A percentile compares a stretch with the other conserved stretches of the same genome.
Conservation (phyloP, 2,113 vertebrate genomes). For the Aythya baeri region DNA sequence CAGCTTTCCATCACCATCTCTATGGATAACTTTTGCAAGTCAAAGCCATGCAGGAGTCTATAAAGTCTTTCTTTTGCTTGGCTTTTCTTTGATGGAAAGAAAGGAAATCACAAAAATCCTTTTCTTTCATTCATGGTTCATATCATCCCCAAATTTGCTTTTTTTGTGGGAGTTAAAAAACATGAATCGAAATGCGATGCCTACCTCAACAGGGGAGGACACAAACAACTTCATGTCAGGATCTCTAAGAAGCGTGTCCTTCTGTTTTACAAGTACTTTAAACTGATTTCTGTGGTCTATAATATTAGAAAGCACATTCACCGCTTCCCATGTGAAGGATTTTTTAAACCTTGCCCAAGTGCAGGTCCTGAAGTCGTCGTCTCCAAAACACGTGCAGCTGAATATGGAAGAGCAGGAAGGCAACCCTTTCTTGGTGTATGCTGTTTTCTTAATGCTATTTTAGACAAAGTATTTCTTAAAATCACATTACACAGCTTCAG, state of each 20-base stretch:
- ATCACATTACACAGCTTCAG: conserved; percentile 12
- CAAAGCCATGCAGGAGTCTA: not conserved
- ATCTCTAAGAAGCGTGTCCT: not conserved
- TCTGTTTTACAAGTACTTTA: not conserved
- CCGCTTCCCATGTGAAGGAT: not conserved
- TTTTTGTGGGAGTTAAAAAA: not conserved
- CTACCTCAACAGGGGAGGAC: not conserved
- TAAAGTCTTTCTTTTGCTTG: not conserved
- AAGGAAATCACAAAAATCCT: not conserved
- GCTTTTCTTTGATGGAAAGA: not conserved
- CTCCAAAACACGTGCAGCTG: rapidly evolving
- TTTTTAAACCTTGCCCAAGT: not conserved
- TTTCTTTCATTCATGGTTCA: not conserved
- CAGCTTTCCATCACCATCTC: not conserved
- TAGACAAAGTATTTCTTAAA: conserved; percentile 37
- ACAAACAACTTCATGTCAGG: not conserved
- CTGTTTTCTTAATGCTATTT: not conserved
- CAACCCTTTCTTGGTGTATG: not conserved
- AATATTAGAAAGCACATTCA: not conserved
- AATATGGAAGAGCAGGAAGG: rapidly evolving
- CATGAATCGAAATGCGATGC: not conserved
- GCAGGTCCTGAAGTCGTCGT: not conserved
- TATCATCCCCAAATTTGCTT: not conserved
- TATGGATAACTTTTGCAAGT: not conserved
- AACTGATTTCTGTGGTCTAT: not conserved